These are phyloP conservation scores for Allacma fusca DNA, from an alignment of 2,888 invertebrate species.

Conservation along the genomic window DNA sequence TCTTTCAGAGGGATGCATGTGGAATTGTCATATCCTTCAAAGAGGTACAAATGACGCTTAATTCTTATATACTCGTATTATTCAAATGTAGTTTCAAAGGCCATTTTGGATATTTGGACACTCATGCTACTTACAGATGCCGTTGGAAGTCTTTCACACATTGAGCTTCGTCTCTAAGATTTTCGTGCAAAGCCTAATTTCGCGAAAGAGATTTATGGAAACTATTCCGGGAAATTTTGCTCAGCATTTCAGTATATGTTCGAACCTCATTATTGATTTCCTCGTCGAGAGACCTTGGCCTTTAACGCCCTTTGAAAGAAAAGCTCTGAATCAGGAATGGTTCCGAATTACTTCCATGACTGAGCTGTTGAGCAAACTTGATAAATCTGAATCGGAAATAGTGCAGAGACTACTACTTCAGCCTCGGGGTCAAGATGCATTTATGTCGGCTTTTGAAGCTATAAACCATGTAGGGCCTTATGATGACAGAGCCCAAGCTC, in stretches of 20 bases:
- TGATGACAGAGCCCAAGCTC: not conserved
- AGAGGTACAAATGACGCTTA: too few species aligned
- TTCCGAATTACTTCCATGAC: constrained; percentile 31
- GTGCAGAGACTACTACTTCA: not conserved
- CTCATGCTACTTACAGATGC: too few species aligned
- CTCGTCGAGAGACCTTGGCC: constrained; percentile 36
- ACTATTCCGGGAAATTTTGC: too few species aligned
- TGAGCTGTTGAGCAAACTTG: constrained; percentile 21
- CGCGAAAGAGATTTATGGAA: too few species aligned
- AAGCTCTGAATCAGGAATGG: constrained; percentile 26
- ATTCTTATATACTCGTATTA: too few species aligned
- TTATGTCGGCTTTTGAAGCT: constrained; percentile 10
- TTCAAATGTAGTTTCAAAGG: too few species aligned
- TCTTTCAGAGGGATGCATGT: not conserved
- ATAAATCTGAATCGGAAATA: not conserved
- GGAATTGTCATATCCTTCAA: too few species aligned
- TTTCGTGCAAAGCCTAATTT: too few species aligned
- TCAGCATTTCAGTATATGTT: too few species aligned
- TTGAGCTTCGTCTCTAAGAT: too few species aligned
- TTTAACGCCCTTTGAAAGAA: constrained; percentile 43
- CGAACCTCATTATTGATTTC: not conserved
- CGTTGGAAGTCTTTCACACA: too few species aligned
- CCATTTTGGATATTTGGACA: too few species aligned
- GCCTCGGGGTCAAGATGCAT: not conserved
- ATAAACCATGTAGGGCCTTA: not conserved